Base-by-base conservation (phyloP, 2,888 invertebrate species). In the Tipula vernalis region DNA sequence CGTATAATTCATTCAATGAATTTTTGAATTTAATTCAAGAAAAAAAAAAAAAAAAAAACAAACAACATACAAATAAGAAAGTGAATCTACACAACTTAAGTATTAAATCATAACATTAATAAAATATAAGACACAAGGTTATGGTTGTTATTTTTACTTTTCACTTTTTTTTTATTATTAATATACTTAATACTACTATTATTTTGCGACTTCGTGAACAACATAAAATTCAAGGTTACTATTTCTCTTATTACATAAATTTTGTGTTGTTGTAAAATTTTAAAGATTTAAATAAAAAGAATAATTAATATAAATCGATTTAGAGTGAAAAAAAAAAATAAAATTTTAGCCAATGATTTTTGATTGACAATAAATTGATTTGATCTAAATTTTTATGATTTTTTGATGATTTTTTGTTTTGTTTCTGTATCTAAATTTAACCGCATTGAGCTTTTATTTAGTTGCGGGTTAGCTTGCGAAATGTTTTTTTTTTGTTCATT, bases 341-440 rank as follows among this genome's bases (percentile, higher is more conserved):
- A 15, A 4, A 15, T 28, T 71, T 71, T 71, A 12, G 18, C 28
- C 28, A 71, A 71, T 28, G 71, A 10, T 71, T 71, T 71, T 71
- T 71, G 71, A 71, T 71, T 71, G 71, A 71, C 71, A 71, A 71
- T 71, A 71, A 71, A 71, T 71, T 71, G 71, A 71, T 71, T 71
- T 71, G 71, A 28, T 71, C 71, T 71, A 71, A 71, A 71, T 71
- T 71, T 71, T 71, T 71, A 71, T 71, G 71, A 71, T 71, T 28
- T 71, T 71, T 71, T 71, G 71, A 71, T 71, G 71, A 71, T 71
- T 71, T 71, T 18, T 28, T 71, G 3, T 51, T 51, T 47, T 47
- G 47, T 10, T 47, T 47, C 28, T 41, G 41, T 41, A 18, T 18
- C 18, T 57, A 57, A 71, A 28, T 71, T 28, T 18, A 71, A 71